These are phyloP conservation scores for Stenotaenia linearis DNA, from an alignment of 2,888 invertebrate species.

Conservation along the genomic window DNA sequence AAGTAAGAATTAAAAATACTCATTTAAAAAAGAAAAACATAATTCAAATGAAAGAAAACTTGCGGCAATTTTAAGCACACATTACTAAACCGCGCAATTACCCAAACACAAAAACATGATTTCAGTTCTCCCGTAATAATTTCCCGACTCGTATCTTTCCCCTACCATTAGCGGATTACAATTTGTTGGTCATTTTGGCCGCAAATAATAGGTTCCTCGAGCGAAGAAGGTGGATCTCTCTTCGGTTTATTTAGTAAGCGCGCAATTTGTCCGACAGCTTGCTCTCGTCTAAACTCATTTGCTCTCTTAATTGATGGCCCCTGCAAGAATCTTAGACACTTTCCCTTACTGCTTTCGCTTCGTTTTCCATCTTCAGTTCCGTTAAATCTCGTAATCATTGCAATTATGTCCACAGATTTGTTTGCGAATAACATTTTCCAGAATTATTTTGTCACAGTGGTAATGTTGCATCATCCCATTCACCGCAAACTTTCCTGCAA, in stretches of 20 bases:
- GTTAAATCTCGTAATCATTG: neutral
- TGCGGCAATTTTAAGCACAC: neutral
- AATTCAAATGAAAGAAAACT: neutral
- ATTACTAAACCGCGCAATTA: neutral
- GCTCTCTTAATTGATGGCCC: neutral
- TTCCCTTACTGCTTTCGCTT: neutral
- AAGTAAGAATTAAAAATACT: neutral
- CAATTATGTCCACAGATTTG: neutral
- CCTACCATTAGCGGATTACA: neutral
- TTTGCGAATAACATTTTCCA: neutral
- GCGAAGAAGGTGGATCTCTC: neutral
- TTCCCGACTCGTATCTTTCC: neutral
- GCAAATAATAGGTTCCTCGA: neutral
- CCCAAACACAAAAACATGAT: neutral
- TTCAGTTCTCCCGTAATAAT: neutral
- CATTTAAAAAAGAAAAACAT: neutral
- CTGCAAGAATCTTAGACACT: neutral
- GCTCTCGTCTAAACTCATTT: neutral
- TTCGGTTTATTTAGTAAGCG: constrained; percentile 7
- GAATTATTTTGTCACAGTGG: neutral
- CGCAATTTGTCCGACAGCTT: constrained; percentile 14
- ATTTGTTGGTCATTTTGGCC: neutral
- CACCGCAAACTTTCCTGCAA: too few species aligned
- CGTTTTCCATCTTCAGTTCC: neutral
- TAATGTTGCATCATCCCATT: too few species aligned